Conservation (phyloP, 2,113 vertebrate species). For the Perca schrenkii region DNA sequence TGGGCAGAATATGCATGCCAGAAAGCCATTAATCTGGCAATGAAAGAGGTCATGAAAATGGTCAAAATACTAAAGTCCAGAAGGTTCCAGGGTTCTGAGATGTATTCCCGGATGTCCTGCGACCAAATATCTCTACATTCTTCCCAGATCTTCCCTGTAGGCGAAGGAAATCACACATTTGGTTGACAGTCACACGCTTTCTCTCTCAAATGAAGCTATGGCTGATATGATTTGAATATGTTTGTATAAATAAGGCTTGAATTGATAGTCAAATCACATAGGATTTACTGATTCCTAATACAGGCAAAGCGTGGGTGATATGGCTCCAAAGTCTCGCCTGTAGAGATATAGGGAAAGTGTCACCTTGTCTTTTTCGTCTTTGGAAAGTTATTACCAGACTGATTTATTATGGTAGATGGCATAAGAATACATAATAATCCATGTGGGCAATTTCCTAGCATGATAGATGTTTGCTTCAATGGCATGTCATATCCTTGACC, state of each 20-base stretch:
- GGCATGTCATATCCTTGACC: slow-evolving; percentile 30
- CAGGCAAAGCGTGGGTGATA: not conserved
- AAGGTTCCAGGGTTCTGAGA: slow-evolving; percentile 97
- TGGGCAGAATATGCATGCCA: slow-evolving; percentile 95
- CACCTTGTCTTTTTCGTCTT: slow-evolving; percentile 21
- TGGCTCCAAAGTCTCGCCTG: not conserved
- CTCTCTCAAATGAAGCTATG: not conserved
- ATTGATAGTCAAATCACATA: not conserved
- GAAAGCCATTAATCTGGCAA: slow-evolving; percentile 96
- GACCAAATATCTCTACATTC: slow-evolving; percentile 97
- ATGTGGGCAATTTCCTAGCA: slow-evolving; percentile 13
- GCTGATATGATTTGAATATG: not conserved
- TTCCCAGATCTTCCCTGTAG: slow-evolving; percentile 95
- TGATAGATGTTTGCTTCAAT: slow-evolving; percentile 22
- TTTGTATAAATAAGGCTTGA: not conserved
- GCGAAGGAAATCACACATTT: not conserved
- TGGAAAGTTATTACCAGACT: slow-evolving; percentile 12
- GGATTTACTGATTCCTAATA: not conserved
- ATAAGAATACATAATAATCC: slow-evolving; percentile 16
- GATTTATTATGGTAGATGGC: slow-evolving; percentile 32
- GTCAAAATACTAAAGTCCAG: slow-evolving; percentile 97
- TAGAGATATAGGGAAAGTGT: slow-evolving; percentile 7
- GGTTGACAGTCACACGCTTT: not conserved
- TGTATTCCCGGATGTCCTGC: slow-evolving; percentile 93
- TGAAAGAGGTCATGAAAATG: slow-evolving; percentile 95